phyloP scores from a whole-genome alignment of 2,797 vertebrate species.

The Hippocampus kuda region DNA sequence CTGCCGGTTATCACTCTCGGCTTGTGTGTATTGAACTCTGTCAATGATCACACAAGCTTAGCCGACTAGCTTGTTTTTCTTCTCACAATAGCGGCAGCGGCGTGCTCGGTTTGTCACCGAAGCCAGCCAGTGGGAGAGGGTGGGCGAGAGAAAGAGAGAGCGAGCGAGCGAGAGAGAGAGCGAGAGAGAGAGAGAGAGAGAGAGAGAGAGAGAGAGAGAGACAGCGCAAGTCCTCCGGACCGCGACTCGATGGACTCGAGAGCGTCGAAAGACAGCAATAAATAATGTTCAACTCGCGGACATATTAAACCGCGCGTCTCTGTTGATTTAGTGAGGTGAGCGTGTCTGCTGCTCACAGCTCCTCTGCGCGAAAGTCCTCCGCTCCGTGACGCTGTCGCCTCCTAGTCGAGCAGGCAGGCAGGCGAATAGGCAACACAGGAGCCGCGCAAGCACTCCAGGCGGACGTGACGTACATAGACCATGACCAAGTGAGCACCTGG shows the following conservation, averaged over 20 bases:
- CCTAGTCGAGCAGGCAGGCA: constrained; percentile 40
- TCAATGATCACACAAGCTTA: constrained; percentile 68
- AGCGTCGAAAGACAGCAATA: background rate
- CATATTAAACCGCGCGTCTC: constrained; percentile 8
- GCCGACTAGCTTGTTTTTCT: constrained; percentile 53
- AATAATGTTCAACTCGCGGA: constrained; percentile 8
- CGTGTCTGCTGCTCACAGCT: constrained; percentile 20
- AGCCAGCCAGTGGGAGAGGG: constrained; percentile 12
- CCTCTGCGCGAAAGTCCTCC: constrained; percentile 15
- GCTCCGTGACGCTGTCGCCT: constrained; percentile 32
- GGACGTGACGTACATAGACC: constrained; percentile 63
- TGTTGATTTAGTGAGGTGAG: constrained; percentile 3
- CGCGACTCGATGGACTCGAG: background rate
- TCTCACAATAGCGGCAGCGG: constrained; percentile 44
- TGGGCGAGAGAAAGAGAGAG: background rate
- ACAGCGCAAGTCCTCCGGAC: constrained; percentile 22
- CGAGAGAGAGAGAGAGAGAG: constrained; percentile 17
- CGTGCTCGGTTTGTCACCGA: constrained; percentile 44
- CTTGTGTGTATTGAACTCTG: constrained; percentile 67
- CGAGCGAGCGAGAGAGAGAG: constrained; percentile 16
- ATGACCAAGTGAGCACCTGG: constrained; percentile 20
- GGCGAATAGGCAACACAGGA: constrained; percentile 39
- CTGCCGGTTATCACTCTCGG: constrained; percentile 22
- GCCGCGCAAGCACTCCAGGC: constrained; percentile 49
- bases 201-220: constrained; percentile 16